phyloP scores from a whole-genome alignment of 2,888 invertebrate genomes.

The Rutpela maculata region DNA sequence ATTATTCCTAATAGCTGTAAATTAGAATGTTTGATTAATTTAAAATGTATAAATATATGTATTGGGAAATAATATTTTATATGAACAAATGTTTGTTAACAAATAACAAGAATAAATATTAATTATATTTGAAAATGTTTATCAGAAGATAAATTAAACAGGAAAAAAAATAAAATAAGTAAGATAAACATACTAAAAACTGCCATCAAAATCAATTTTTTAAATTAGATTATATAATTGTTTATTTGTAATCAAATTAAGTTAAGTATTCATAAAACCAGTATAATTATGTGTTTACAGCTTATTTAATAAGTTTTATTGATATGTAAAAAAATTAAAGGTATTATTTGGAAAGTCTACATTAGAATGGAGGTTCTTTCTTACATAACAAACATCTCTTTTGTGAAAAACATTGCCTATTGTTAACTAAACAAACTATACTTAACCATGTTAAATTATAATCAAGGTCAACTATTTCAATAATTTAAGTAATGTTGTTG shows the following conservation, averaged over 20 bases:
- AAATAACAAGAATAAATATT: no score
- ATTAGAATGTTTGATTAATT: no score
- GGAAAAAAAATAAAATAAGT: neutral
- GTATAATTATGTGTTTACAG: neutral
- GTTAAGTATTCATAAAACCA: neutral
- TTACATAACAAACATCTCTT: neutral
- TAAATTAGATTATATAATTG: neutral
- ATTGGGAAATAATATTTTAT: no score
- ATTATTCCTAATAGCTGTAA: no score
- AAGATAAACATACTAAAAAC: neutral
- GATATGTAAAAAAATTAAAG: neutral
- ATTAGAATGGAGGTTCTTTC: neutral
- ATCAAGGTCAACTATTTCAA: slow-evolving; percentile 13
- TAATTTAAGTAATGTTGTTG: neutral
- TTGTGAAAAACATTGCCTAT: neutral
- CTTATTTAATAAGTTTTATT: neutral
- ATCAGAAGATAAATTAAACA: neutral
- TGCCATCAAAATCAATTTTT: neutral
- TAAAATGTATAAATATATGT: no score
- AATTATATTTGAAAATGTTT: neutral
- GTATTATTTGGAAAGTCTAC: neutral
- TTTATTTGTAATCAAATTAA: neutral
- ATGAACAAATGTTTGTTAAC: no score
- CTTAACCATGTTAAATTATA: slow-evolving; percentile 6
- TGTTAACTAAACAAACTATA: neutral